Evolutionary conservation across 1,140 invertebrate genomes (phyloP), one percentile per base, ranked within the genome.

Genomic region (Scaptomyza hsui): DNA sequence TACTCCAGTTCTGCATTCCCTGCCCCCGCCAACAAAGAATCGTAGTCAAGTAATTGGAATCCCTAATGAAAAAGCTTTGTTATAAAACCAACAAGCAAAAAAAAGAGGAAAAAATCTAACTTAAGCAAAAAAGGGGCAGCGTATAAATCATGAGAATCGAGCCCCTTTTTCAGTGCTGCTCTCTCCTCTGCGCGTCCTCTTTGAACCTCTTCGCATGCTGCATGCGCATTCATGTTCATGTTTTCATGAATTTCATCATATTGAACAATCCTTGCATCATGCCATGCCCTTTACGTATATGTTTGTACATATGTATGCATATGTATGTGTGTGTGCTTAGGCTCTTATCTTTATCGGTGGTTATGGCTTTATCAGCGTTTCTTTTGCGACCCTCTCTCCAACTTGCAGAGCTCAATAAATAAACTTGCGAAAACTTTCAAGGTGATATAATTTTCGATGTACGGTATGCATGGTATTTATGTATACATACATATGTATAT

Each of bases 181-280:
- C 24, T 42, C 56, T 61, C 10, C 21, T 15, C 35, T 39, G 21
- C 2, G 39, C 4, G 12, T 62, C 35, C 48, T 37, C 60, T 70
- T 53, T 48, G 49, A 29, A 35, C 48, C 82, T 39, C 44, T 67
- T 77, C 69, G 69, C 51, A 53, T 67, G 45, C 60, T 78, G 81
- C 81, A 85, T 82, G 82, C 73, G 41, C 71, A 72, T 56, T 74
- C 80, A 71, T 85, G 81, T 86, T 81, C 55, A 88, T 59, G 48
- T 74, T 51, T 76, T 35, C 29, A 53, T 73, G 67, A 85, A 85
- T 85, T 85, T 85, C 81, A 86, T 86, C 81, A 85, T 77, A 41
- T 71, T 53, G 48, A 21, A 69, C 62, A 85, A 85, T 85, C 69
- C 81, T 77, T 75, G 82, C 77, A 44, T 47, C 51, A 82, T 26